Base-by-base conservation (phyloP, 2,113 vertebrate genomes). In the Silurus asotus region DNA sequence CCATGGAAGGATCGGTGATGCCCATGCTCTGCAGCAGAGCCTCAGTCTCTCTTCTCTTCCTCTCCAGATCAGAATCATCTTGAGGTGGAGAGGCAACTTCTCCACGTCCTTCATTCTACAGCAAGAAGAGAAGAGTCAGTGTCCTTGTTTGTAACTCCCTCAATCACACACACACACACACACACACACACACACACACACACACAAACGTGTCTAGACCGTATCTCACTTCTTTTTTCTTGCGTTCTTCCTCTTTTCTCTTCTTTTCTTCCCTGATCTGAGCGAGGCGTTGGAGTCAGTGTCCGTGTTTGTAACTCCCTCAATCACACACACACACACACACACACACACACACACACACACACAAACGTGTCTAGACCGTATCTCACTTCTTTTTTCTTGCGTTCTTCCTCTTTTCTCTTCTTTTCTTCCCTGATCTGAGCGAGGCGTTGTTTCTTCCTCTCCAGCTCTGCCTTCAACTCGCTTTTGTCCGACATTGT, bases 11-110 rank as follows among this genome's bases (percentile, higher is more conserved):
- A 78, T 99, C 97, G 0, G 96, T 97, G 85, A 99, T 95, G 14
- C 98, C 98, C 93, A 99, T 97, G 89, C 98, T 99, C 92, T 99
- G 97, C 89, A 99, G 94, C 89, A 99, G 93, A n/a, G 96, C 96
- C 94, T 99, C 98, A 2, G 98, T 96, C 94, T 99, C 98, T 92
- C 97, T 96, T 90, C 98, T 97, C 91, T 98, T 99, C 93, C 96
- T 99, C 91, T 99, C 98, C 94, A 99, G 96, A 90, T 98, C 97
- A 37, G 97, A 96, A 91, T 99, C 98, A 87, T 99, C 97, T 81
- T 96, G 96, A 13, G 95, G 92, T 51, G 92, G 94, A 80, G 95
- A 92, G 67, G 89, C 93, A 37, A 96, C 96, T 51, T 96, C 96
- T 90, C 95, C 96, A 90, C 95, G 94, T 6, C 86, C 86, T 91